Percentiles rank a stretch among this genome's conserved stretches.
These are phyloP conservation scores for Plutella xylostella DNA, from an alignment of 2,888 invertebrate genomes.

Conservation along the genomic window DNA sequence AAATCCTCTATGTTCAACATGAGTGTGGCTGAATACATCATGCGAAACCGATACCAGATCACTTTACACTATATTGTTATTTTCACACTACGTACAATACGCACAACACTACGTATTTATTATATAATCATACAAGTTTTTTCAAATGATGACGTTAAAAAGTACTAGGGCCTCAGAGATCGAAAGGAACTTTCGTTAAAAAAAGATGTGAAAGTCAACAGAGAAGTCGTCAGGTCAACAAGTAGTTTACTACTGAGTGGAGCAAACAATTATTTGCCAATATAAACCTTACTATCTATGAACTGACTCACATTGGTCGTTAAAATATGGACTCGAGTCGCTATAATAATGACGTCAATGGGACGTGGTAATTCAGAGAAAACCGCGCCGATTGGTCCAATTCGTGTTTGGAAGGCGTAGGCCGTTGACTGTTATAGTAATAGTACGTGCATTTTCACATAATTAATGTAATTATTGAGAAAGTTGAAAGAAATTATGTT, in stretches of 20 bases:
- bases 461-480: too few relatives aligned
- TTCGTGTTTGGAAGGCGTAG: constrained; percentile 1
- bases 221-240: not conserved
- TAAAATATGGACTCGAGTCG: not conserved
- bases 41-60: constrained; percentile 16
- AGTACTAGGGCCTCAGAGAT: too few relatives aligned
- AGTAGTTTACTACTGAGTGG: not conserved
- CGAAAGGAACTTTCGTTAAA: too few relatives aligned
- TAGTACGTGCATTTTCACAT: too few relatives aligned
- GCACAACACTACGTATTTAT: not conserved
- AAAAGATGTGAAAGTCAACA: not conserved
- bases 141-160: too few relatives aligned
- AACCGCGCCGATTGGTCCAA: constrained; percentile 1
- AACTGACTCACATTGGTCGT: not conserved
- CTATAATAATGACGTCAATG: constrained; percentile 22
- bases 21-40: constrained; percentile 47
- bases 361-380: not conserved
- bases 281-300: not conserved
- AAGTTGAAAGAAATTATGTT: too few relatives aligned
- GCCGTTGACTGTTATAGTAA: too few relatives aligned
- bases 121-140: not conserved
- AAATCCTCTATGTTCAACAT: constrained; percentile 51
- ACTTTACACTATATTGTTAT: not conserved
- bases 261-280: not conserved
- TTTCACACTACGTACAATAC: not conserved